These are phyloP conservation scores for Aphelenchoides bicaudatus DNA, from an alignment of 2,888 invertebrate species.

Conservation along the genomic window DNA sequence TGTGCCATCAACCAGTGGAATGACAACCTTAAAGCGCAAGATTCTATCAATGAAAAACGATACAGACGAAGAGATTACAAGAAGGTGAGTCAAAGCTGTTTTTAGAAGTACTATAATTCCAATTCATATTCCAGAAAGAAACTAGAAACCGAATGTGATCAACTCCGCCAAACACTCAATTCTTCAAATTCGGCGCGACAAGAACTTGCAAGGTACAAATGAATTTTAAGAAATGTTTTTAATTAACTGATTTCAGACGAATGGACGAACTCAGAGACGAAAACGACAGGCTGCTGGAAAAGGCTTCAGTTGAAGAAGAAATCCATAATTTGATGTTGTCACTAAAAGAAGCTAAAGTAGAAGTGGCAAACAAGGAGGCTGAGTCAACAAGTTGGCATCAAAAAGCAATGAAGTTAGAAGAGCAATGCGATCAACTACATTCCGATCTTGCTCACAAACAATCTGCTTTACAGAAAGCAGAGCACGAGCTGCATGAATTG, in stretches of 20 bases:
- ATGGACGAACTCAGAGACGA: slow-evolving; percentile 28
- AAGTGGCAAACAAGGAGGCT: slow-evolving; percentile 27
- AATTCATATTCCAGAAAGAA: slow-evolving; percentile 3
- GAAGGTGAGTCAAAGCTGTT: slow-evolving; percentile 9
- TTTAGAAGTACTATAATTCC: background rate
- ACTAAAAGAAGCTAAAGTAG: slow-evolving; percentile 36
- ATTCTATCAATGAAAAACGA: slow-evolving; percentile 22
- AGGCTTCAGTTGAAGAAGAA: slow-evolving; percentile 43
- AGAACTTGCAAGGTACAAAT: background rate
- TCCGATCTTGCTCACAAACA: background rate
- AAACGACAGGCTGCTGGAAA: slow-evolving; percentile 20
- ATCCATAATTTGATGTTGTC: slow-evolving; percentile 45
- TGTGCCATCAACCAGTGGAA: slow-evolving; percentile 17
- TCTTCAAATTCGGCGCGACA: slow-evolving; percentile 17
- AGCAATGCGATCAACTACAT: background rate
- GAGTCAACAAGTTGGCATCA: background rate
- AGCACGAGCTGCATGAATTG: background rate
- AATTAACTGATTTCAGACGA: no score
- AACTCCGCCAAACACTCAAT: background rate
- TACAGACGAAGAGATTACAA: slow-evolving; percentile 15
- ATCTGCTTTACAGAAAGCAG: slow-evolving; percentile 6
- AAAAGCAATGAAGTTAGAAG: background rate
- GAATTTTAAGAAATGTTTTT: no score
- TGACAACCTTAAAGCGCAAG: slow-evolving; percentile 8
- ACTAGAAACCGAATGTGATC: background rate